A percentile compares a stretch with the other conserved stretches of the same genome.
Conservation (phyloP, 2,888 invertebrate genomes). For the Zhuqinia jingwanae region DNA sequence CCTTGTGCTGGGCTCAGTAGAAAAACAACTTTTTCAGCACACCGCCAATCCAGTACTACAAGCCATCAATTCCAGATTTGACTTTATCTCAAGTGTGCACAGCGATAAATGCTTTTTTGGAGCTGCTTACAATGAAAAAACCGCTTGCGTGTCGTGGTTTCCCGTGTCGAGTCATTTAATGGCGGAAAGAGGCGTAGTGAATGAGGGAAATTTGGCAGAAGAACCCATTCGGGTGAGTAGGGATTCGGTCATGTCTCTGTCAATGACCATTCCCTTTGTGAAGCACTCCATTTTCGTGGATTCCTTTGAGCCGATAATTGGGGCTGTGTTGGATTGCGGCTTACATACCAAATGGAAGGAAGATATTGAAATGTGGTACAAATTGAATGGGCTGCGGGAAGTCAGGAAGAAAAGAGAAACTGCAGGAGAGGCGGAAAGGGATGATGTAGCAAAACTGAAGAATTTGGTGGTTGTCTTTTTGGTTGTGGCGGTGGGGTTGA, state of each 20-base stretch:
- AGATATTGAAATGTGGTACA: conserved; percentile 20
- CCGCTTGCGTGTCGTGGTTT: conserved; percentile 24
- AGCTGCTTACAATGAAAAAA: neutral
- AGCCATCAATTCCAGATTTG: conserved; percentile 4
- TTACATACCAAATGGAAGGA: conserved; percentile 10
- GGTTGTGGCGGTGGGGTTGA: neutral
- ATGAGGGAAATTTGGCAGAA: neutral
- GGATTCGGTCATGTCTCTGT: neutral
- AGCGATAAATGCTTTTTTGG: conserved; percentile 9
- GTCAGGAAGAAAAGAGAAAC: neutral
- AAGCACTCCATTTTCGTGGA: conserved; percentile 12
- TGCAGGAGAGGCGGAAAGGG: too few species aligned
- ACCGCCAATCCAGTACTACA: neutral
- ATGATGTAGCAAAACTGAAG: neutral
- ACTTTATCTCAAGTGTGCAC: neutral
- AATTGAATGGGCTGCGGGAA: neutral
- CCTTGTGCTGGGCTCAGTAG: neutral
- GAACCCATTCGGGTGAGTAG: conserved; percentile 28
- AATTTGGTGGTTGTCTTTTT: conserved; percentile 1
- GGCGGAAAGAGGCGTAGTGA: conserved; percentile 13
- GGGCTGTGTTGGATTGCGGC: neutral
- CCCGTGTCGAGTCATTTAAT: conserved; percentile 5
- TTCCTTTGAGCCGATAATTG: conserved; percentile 2
- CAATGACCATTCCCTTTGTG: neutral
- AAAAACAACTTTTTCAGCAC: conserved; percentile 11